These are phyloP conservation scores for Poeciliopsis turrubarensis DNA, from an alignment of 2,113 vertebrate species.

Conservation along the genomic window DNA sequence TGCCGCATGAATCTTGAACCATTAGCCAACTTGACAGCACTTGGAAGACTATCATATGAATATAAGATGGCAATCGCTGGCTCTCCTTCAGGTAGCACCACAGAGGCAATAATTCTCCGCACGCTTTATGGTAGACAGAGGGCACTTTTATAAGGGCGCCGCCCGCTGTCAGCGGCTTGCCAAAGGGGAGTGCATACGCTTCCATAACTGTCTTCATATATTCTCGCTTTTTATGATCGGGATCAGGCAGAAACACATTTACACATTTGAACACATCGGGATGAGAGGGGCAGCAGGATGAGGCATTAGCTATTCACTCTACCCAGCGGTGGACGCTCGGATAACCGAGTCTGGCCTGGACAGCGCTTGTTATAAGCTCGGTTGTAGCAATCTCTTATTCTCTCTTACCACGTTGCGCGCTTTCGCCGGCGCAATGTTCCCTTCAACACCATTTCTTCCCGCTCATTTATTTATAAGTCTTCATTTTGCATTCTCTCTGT, in stretches of 20 bases:
- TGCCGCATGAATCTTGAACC: constrained; percentile 28
- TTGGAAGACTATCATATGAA: constrained; percentile 48
- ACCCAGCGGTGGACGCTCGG: background rate
- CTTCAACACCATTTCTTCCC: constrained; percentile 45
- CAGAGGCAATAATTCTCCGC: constrained; percentile 60
- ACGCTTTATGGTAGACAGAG: constrained; percentile 62
- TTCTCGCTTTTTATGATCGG: constrained; percentile 69
- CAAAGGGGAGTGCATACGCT: constrained; percentile 61
- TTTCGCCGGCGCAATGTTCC: constrained; percentile 34
- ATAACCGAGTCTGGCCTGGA: background rate
- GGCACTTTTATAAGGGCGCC: constrained; percentile 62
- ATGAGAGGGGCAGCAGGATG: constrained; percentile 49
- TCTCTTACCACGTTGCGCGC: constrained; percentile 23
- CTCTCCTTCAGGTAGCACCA: constrained; percentile 51
- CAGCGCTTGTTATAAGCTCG: constrained; percentile 17
- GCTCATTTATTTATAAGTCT: constrained; percentile 24
- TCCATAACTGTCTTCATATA: constrained; percentile 72
- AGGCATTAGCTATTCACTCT: constrained; percentile 32
- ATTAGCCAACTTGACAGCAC: constrained; percentile 47
- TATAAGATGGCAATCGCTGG: constrained; percentile 42
- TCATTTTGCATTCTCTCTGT: constrained; percentile 44
- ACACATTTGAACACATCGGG: constrained; percentile 71
- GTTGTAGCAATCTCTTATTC: constrained; percentile 36
- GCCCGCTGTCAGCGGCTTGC: constrained; percentile 43
- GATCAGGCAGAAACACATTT: constrained; percentile 83